phyloP scores from a whole-genome alignment of 2,888 invertebrate species.

The Eugnorisma glareosa region DNA sequence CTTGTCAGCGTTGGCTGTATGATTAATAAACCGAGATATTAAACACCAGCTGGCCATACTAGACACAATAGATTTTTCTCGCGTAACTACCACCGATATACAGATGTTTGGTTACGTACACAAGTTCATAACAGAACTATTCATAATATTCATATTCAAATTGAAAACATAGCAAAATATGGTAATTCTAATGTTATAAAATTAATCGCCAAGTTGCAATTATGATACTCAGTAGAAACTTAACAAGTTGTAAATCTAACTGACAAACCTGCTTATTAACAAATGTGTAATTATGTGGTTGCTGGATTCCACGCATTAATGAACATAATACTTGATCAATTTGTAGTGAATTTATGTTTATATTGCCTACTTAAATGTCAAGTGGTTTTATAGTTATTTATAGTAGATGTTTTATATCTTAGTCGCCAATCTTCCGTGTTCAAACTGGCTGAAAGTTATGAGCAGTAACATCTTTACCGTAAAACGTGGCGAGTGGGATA shows the following conservation, averaged over 20 bases:
- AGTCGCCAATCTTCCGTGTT: slow-evolving; percentile 62
- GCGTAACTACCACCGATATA: slow-evolving; percentile 35
- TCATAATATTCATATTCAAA: slow-evolving; percentile 46
- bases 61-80: slow-evolving; percentile 65
- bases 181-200: slow-evolving; percentile 49
- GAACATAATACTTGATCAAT: slow-evolving; percentile 66
- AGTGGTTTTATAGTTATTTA: slow-evolving; percentile 57
- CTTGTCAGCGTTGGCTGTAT: slow-evolving; percentile 80
- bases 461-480: slow-evolving; percentile 70
- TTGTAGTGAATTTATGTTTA: slow-evolving; percentile 67
- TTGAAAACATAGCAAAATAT: slow-evolving; percentile 48
- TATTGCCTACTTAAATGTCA: slow-evolving; percentile 63
- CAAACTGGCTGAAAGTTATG: slow-evolving; percentile 65
- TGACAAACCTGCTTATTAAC: slow-evolving; percentile 66
- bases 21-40: slow-evolving; percentile 78
- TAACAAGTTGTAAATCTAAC: slow-evolving; percentile 56
- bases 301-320: slow-evolving; percentile 63
- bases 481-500: slow-evolving; percentile 70
- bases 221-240: slow-evolving; percentile 50
- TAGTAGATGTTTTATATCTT: slow-evolving; percentile 43
- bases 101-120: slow-evolving; percentile 41
- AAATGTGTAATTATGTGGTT: slow-evolving; percentile 65
- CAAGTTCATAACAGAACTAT: slow-evolving; percentile 38
- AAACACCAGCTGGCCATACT: slow-evolving; percentile 68
- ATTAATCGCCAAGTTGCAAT: slow-evolving; percentile 49